Base-by-base conservation (phyloP, 2,113 vertebrate species). In the Tiliqua scincoides region DNA sequence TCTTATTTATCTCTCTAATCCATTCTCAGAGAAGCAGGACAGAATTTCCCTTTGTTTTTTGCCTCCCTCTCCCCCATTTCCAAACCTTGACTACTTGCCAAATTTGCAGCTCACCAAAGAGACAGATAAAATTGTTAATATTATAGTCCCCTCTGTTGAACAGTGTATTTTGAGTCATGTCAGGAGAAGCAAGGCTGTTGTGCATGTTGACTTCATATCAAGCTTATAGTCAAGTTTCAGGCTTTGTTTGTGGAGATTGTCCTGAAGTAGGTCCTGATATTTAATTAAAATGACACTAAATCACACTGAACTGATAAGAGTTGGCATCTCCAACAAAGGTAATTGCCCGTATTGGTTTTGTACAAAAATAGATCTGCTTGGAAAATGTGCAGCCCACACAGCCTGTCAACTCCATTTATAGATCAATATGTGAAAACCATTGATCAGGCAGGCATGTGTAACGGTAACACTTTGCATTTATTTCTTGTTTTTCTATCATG, bases 271-370 rank as follows among this genome's bases (percentile, higher is more conserved):
- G 95, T 95, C 91, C 95, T 96, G 96, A 96, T 97, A 96, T 97
- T 97, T 96, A 96, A 96, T 96, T 96, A 97, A 97, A 96, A 96
- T 97, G 96, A 97, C 96, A 97, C 95, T 97, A 96, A 97, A 96
- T 96, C 96, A 96, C 95, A 94, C 94, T 96, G 96, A 96, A 97
- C 96, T 97, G 96, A 97, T 97, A 97, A 96, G 96, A 96, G 93
- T 95, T 97, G 97, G 97, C 97, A 97, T 96, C 96, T 96, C 94
- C 95, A 96, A 97, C 96, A 97, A 97, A 97, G 96, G 96, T 97
- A 97, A 97, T 97, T 97, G 97, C 96, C 95, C 94, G 95, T 96
- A 97, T 97, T 97, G 96, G 95, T 96, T 96, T 96, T 95, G 94
- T 96, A 95, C 94, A 97, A 96, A 97, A 97, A 96, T 96, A 97